Base-by-base conservation (phyloP, 2,797 vertebrate genomes). In the Tenualosa thibaudeaui region DNA sequence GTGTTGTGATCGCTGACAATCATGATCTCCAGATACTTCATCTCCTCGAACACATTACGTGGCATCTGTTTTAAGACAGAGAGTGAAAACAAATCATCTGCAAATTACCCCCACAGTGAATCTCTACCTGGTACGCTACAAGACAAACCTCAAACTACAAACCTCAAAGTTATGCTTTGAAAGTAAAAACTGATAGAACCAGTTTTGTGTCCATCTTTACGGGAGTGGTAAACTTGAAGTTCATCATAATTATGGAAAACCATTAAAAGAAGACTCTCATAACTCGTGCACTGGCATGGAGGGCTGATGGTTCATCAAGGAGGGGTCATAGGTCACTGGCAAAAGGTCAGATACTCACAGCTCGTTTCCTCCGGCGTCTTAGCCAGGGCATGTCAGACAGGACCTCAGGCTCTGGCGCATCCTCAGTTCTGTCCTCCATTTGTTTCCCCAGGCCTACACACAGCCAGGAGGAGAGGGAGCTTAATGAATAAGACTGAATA, bases 21-120 rank as follows among this genome's bases (percentile, higher is more conserved):
- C 96, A 97, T 97, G 84, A 97, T 96, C 89, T 97, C 96, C 90
- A 97, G 88, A 86, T 97, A 97, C 62, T 97, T 97, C 92, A 96
- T 97, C 93, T 97, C 96, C 90, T 97, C 96, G 93, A 97, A 97
- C 81, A 96, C 89, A 89, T 95, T 95, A 78, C 95, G 95, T 83
- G 94, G 94, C 53, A 93, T 92, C 96, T 97, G 83, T 88, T 46
- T 46, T 78, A 58, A 84, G 81, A 53, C 78, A n/a, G 81, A 81
- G 17, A 60, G 9, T 43, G 83, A 46, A 78, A 78, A 43, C 37
- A 78, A 78, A 78, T 17, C 2, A 78, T 43, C 37, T 19, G 37
- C 6, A 78, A 46, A 78, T 46, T 19, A 78, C 26, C 71, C 3
- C 65, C 15, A 6, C 0, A 22, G 17, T 46, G 37, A 78, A 75